Percentiles rank a stretch among this genome's conserved stretches.
phyloP scores from a whole-genome alignment of 92 coral and sea anemone species.

The Parazoanthus atlanticus region DNA sequence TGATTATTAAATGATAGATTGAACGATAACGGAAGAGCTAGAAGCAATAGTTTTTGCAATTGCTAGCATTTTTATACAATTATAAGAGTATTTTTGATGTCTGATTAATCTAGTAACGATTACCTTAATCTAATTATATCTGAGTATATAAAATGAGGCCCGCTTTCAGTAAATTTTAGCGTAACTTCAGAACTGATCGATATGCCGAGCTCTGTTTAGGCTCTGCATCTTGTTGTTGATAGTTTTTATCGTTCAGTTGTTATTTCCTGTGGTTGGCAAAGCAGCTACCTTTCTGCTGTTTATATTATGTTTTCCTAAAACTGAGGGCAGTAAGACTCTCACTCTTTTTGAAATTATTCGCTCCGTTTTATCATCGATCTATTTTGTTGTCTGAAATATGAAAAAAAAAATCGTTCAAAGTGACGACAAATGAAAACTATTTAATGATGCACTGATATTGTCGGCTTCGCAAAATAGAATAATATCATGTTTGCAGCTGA shows the following conservation, averaged over 20 bases:
- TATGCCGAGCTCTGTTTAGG: background rate
- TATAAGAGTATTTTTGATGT: background rate
- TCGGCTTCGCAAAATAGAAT: background rate
- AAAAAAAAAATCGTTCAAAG: background rate
- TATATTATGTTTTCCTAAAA: background rate
- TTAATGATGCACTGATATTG: background rate
- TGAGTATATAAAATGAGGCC: background rate
- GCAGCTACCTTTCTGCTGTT: background rate
- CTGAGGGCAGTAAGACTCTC: background rate
- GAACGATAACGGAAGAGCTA: background rate
- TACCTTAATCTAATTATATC: background rate
- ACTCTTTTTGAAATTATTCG: background rate
- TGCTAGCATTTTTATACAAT: background rate
- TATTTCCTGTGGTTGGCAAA: background rate
- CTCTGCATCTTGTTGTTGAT: background rate
- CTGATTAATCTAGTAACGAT: conserved; percentile 4
- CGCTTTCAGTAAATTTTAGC: background rate
- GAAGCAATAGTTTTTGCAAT: background rate
- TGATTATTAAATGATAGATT: background rate
- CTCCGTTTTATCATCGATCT: background rate
- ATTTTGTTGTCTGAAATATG: background rate
- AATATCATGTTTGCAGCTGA: background rate
- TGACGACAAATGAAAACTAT: background rate
- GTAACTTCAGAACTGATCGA: background rate
- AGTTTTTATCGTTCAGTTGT: background rate